Conservation (phyloP, 2,888 invertebrate genomes). For the Anthophora plumipes region DNA sequence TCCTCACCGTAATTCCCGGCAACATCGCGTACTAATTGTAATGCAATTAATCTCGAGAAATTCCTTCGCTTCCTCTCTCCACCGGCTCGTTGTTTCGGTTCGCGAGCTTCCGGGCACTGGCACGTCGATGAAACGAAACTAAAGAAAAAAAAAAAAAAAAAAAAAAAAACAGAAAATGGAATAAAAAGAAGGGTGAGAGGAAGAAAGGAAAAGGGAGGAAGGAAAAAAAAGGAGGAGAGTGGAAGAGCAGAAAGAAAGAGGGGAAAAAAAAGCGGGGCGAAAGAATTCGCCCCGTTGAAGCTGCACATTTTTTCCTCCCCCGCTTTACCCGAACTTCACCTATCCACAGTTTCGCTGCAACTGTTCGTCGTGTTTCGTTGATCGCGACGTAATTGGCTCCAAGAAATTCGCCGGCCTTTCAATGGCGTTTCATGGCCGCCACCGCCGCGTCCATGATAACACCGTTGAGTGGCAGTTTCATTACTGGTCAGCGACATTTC, state of each 20-base stretch:
- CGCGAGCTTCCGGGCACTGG: slow-evolving; percentile 6
- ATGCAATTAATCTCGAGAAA: slow-evolving; percentile 41
- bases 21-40: slow-evolving; percentile 32
- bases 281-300: slow-evolving; percentile 15
- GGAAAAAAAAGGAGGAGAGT: no score
- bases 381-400: slow-evolving; percentile 38
- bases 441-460: slow-evolving; percentile 23
- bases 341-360: neutral
- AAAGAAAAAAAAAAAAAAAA: neutral
- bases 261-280: neutral
- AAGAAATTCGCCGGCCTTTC: slow-evolving; percentile 35
- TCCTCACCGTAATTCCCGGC: slow-evolving; percentile 8
- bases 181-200: no score
- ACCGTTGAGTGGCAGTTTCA: slow-evolving; percentile 49
- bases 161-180: no score
- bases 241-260: neutral
- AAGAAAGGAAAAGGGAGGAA: neutral
- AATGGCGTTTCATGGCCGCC: slow-evolving; percentile 3
- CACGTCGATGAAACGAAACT: slow-evolving; percentile 4
- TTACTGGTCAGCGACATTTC: slow-evolving; percentile 30
- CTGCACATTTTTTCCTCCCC: slow-evolving; percentile 10
- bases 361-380: slow-evolving; percentile 13
- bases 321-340: neutral
- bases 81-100: slow-evolving; percentile 6
- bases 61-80: slow-evolving; percentile 8